These are phyloP conservation scores for Rhagoletis pomonella DNA, from an alignment of 1,140 invertebrate genomes.

Conservation along the genomic window DNA sequence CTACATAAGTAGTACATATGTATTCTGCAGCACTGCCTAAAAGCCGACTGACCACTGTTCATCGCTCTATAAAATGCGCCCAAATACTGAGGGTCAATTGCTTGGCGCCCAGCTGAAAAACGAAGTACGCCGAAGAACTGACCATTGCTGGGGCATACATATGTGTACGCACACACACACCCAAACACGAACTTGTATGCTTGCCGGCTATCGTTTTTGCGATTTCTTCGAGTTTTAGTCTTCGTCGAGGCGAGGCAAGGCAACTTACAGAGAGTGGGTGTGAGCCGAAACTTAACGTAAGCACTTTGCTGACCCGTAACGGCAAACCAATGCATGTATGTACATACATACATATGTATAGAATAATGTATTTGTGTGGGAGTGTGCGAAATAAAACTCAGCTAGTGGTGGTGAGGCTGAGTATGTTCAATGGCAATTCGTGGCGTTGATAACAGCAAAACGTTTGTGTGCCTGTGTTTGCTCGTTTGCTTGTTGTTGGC, in stretches of 20 bases:
- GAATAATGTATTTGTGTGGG: neutral
- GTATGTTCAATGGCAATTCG: neutral
- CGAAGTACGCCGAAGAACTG: slow-evolving; percentile 38
- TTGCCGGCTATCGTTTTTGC: neutral
- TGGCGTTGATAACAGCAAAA: neutral
- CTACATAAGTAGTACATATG: no score
- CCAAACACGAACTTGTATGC: neutral
- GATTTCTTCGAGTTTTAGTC: neutral
- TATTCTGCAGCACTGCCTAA: neutral
- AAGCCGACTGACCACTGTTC: neutral
- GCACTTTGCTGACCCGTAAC: neutral
- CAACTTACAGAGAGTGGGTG: neutral
- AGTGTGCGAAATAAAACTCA: neutral
- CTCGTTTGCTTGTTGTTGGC: neutral
- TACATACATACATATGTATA: no score
- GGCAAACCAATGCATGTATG: neutral
- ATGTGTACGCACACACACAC: neutral
- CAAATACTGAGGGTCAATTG: slow-evolving; percentile 26
- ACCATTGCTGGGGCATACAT: neutral
- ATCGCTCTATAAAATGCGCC: neutral
- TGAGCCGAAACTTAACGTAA: neutral
- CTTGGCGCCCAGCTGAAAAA: slow-evolving; percentile 45
- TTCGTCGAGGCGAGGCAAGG: neutral
- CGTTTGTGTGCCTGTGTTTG: neutral
- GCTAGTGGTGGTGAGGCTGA: neutral